phyloP scores from a whole-genome alignment of 2,113 vertebrate genomes.

The Alethe castanea region DNA sequence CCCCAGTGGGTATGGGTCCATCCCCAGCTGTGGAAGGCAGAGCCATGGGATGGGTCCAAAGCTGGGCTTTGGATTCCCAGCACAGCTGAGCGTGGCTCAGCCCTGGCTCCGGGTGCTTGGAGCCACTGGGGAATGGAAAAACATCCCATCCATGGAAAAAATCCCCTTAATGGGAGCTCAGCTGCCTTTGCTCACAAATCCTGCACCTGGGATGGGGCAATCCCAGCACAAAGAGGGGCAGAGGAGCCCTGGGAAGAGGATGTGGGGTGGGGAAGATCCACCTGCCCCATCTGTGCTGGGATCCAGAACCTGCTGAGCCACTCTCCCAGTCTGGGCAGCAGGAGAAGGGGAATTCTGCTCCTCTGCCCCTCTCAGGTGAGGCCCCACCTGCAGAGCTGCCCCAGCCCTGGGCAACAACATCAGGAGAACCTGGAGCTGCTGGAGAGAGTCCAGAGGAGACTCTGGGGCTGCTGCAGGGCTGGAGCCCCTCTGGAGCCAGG shows the following conservation, averaged over 20 bases:
- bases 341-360: background rate
- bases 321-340: background rate
- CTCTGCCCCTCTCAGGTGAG: background rate
- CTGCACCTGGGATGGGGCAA: background rate
- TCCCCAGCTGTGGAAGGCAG: rapidly evolving
- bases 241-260: background rate
- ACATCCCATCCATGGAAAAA: background rate
- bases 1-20: rapidly evolving
- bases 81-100: background rate
- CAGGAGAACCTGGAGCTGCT: background rate
- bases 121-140: background rate
- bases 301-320: background rate
- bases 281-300: background rate
- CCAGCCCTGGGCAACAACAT: background rate
- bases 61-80: background rate
- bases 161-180: background rate
- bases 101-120: background rate
- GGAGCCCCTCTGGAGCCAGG: background rate
- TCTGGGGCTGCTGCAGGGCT: background rate
- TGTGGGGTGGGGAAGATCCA: too few relatives aligned
- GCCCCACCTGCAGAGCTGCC: background rate
- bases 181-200: background rate
- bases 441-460: rapidly evolving
- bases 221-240: background rate
- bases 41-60: background rate